Base-by-base conservation (phyloP, 2,888 invertebrate species). In the Pandemis heparana region DNA sequence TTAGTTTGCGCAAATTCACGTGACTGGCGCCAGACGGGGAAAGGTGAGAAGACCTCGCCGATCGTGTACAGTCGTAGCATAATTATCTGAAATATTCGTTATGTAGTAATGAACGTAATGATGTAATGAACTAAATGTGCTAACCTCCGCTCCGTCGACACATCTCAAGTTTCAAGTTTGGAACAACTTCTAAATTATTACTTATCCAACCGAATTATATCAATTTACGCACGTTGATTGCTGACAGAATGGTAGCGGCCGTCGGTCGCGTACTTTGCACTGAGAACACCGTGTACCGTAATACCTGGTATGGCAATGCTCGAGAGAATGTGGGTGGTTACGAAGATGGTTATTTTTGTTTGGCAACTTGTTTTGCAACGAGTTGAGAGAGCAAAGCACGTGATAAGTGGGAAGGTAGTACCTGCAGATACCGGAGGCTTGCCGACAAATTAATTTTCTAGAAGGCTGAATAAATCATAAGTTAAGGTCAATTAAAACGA, bases 1-100 rank as follows among this genome's bases (percentile, higher is more conserved):
- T 85, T 81, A 81, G 79, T 77, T 86, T 87, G 78, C 80, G 78
- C 74, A 86, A 83, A 77, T 14, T 63, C 78, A 78, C 78, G 78
- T 78, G 79, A 79, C 70, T 23, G 48, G 73, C 69, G 69, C 69
- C 73, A 12, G 69, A 5, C 41, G 43, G 72, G 12, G 70, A 74
- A 74, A 74, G 74, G 74, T 74, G 74, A 69, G 67, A 71, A 66
- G 74, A 74, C 74, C 69, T 70, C 70, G 69, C 9, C 32, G 70
- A 43, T 41, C 53, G 39, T 38, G 63, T 38, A 6, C 74, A 51
- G 64, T 59, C 38, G 65, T 65, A 56, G n/a, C 32, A 64, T 67
- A 61, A 71, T 73, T 69, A 63, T 64, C 41, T 60, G 60, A 70
- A 70, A 65, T 70, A 18, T 69, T 64, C 56, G 63, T 69, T 69